phyloP scores from a whole-genome alignment of 92 coral and sea anemone species.

The Galaxea fascicularis region DNA sequence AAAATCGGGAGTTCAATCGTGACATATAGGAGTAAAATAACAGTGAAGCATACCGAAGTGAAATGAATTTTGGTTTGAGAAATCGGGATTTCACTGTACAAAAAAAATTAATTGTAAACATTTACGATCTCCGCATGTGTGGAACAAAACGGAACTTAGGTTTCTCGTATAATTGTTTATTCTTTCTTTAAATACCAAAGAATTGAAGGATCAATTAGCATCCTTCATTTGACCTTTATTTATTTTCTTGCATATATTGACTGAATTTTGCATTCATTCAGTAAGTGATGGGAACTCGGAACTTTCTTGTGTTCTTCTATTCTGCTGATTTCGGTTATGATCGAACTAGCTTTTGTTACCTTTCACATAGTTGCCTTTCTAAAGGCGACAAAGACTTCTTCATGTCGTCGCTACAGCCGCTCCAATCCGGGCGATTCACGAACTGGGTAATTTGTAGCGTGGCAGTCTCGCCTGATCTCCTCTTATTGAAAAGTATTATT shows the following conservation, averaged over 20 bases:
- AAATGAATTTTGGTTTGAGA: conserved; percentile 10
- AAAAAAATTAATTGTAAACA: background rate
- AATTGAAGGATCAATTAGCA: too few relatives aligned
- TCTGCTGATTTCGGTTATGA: conserved; percentile 6
- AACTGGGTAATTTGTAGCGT: too few relatives aligned
- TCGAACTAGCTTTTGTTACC: too few relatives aligned
- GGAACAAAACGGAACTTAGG: background rate
- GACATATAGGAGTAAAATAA: background rate
- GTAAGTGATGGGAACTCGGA: conserved; percentile 17
- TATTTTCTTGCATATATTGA: background rate
- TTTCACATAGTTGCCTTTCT: too few relatives aligned
- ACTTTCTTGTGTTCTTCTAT: conserved; percentile 5
- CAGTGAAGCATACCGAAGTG: conserved; percentile 16
- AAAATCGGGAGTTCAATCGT: conserved; percentile 9
- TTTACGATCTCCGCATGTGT: background rate
- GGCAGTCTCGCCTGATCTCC: too few relatives aligned
- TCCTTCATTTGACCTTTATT: too few relatives aligned
- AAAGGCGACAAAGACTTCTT: too few relatives aligned
- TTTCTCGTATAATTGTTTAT: background rate
- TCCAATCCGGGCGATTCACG: too few relatives aligned
- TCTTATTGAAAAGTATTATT: too few relatives aligned
- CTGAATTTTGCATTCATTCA: conserved; percentile 22
- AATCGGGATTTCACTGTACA: background rate
- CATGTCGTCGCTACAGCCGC: too few relatives aligned
- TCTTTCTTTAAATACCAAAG: too few relatives aligned